phyloP scores from a whole-genome alignment of 92 coral and sea anemone genomes.

The Ricordea florida region DNA sequence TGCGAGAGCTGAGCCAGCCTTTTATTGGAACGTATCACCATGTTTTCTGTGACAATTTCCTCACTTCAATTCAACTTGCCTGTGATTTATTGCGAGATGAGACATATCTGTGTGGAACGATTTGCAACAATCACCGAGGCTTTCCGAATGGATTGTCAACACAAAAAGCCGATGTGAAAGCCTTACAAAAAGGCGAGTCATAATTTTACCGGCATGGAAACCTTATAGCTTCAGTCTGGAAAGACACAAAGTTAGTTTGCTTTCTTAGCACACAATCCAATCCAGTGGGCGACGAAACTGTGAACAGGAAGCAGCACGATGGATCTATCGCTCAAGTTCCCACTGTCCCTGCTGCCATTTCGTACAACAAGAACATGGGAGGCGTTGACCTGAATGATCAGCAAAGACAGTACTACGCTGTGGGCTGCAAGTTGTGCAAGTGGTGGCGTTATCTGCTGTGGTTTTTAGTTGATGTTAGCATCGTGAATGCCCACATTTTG shows the following conservation, averaged over 20 bases:
- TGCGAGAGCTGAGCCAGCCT: constrained; percentile 2
- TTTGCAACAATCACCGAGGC: constrained; percentile 36
- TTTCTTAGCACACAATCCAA: constrained; percentile 35
- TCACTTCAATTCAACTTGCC: constrained; percentile 37
- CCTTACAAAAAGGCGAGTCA: constrained; percentile 31
- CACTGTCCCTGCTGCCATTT: constrained; percentile 4
- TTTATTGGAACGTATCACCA: constrained; percentile 23
- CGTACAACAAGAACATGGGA: no score
- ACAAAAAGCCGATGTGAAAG: constrained; percentile 23
- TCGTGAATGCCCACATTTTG: constrained; percentile 14
- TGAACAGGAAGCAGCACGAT: constrained; percentile 14
- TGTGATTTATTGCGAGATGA: constrained; percentile 33
- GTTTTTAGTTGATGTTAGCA: constrained; percentile 25
- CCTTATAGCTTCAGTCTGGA: constrained; percentile 27
- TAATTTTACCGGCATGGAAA: constrained; percentile 4
- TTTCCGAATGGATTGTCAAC: no score
- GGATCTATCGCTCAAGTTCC: neutral
- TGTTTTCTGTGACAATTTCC: constrained; percentile 57
- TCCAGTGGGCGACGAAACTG: constrained; percentile 28
- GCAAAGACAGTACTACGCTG: neutral
- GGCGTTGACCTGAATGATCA: no score
- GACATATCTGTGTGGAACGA: constrained; percentile 61
- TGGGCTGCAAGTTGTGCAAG: no score
- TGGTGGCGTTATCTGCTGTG: constrained; percentile 11
- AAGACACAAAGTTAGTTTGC: constrained; percentile 20